Base-by-base conservation (phyloP, 1,140 invertebrate species). In the Caenorhabditis briggsae region DNA sequence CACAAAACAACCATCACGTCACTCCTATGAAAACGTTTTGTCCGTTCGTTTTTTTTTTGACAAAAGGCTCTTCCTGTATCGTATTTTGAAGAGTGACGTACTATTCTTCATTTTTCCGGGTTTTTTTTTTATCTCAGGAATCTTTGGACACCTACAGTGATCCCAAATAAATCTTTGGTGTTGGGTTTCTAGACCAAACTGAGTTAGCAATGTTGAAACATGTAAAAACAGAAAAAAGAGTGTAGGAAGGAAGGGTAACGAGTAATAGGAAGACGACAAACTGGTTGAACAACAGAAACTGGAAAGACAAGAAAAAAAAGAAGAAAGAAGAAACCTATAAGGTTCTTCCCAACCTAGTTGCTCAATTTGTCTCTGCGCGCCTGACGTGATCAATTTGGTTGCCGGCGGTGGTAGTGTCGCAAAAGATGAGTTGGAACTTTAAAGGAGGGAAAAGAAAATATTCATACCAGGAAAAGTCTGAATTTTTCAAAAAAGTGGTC, bases 261-360 rank as follows among this genome's bases (percentile, higher is more conserved):
- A 50, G 46, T 53, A 50, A 78, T 78, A 74, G 70, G 56, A 78
- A 78, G 46, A 78, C 48, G 70, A 78, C 43, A 78, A 78, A 50
- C 70, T 78, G 46, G 46, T 78, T 50, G 43, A 78, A 78, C 70
- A 78, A 78, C 43, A 70, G 18, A 70, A 16, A 16, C 2, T 7
- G 33, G 56, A 33, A 61, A 61, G 23, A 14, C 23, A 61, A 61
- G 16, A 53, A 53, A 53, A n/a, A 53, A 9, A 53, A 53, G 50
- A 53, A 53, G n/a, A 59, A 59, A 59, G 56, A n/a, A 46, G 64
- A 70, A 70, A 70, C 64, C 64, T 70, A 70, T 70, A n/a, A 70
- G 64, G 64, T 46, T 70, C 64, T 70, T 70, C 33, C 64, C 64
- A 46, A 70, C 64, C 64, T 70, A 43, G 64, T 70, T 70, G 33